A percentile compares a stretch with the other conserved stretches of the same genome.
Evolutionary conservation across 2,797 vertebrate species (phyloP).

Genomic region (Halcyon chelicuti): DNA sequence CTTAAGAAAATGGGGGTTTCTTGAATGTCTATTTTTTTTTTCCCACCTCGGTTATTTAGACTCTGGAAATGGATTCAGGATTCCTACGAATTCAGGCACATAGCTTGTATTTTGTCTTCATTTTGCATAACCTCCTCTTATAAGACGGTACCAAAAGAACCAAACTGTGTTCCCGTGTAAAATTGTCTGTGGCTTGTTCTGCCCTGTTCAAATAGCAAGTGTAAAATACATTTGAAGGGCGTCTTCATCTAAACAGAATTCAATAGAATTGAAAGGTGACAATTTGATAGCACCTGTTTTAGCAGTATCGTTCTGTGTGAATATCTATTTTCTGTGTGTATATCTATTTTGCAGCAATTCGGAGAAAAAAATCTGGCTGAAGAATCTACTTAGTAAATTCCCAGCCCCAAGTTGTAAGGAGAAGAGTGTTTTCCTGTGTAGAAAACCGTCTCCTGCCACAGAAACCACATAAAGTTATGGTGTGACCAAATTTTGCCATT

Average conservation of each 20-base stretch:
- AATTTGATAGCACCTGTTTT: not conserved
- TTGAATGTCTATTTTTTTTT: not conserved
- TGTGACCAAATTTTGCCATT: not conserved
- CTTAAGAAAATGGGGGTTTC: not conserved
- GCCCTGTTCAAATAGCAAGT: not conserved
- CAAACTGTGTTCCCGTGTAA: not conserved
- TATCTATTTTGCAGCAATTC: not conserved
- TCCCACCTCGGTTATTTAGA: not conserved
- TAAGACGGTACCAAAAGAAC: fast-evolving
- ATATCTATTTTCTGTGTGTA: not conserved
- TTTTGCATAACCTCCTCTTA: not conserved
- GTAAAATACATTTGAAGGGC: not conserved
- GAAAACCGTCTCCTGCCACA: not conserved
- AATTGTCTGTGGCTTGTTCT: not conserved
- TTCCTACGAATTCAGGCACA: not conserved
- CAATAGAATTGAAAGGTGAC: not conserved
- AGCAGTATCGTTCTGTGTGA: not conserved
- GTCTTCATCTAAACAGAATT: not conserved
- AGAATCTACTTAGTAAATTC: not conserved
- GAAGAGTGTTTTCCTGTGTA: not conserved
- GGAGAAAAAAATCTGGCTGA: not conserved
- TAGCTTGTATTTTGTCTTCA: not conserved
- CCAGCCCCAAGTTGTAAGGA: not conserved
- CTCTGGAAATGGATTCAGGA: not conserved
- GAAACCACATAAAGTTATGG: not conserved